Conservation (phyloP, 2,888 invertebrate species). For the Frankliniella intonsa region DNA sequence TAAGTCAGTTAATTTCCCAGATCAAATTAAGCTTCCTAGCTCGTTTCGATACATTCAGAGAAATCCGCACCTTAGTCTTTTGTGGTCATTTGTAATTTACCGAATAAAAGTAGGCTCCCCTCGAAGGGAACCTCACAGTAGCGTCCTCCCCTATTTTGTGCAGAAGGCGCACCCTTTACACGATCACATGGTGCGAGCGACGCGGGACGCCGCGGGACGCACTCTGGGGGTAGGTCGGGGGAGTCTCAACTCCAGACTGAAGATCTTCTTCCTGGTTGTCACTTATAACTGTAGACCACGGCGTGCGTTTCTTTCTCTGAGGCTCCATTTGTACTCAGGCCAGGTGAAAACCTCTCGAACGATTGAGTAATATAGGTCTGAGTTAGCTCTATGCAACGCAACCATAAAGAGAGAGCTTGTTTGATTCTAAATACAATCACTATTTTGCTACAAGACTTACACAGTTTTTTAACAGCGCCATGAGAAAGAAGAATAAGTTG, state of each 20-base stretch:
- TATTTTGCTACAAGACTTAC: neutral
- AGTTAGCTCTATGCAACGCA: conserved; percentile 10
- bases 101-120: neutral
- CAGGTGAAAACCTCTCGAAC: conserved; percentile 10
- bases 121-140: neutral
- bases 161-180: no score
- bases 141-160: neutral
- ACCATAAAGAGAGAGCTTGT: conserved; percentile 18
- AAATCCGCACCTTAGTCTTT: conserved; percentile 18
- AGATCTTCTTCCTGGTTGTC: neutral
- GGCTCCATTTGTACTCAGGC: conserved; percentile 2
- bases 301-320: neutral
- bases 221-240: no score
- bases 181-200: no score
- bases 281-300: neutral
- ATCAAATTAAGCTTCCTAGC: neutral
- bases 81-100: neutral
- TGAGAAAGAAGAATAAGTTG: neutral
- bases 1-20: neutral
- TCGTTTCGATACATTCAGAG: neutral
- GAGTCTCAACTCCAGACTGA: conserved; percentile 3
- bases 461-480: neutral
- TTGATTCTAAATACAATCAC: conserved; percentile 10
- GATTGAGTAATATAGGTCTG: conserved; percentile 8
- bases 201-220: no score